Percentiles rank a stretch among this genome's conserved stretches.
Conservation (phyloP, 2,888 invertebrate species). For the Tetrapedia diversipes region DNA sequence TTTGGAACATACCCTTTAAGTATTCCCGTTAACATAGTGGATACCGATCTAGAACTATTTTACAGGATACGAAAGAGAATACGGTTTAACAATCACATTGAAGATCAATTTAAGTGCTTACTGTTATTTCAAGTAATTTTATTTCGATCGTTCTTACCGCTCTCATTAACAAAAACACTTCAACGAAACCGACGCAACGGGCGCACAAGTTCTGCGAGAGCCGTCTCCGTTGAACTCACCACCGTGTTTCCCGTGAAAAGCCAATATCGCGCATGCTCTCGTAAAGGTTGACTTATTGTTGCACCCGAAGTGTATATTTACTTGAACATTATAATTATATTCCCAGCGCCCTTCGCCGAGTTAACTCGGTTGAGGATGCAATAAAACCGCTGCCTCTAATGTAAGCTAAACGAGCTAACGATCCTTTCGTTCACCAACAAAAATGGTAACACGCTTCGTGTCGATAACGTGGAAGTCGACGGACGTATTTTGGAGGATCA, state of each 20-base stretch:
- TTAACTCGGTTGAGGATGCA: constrained; percentile 33
- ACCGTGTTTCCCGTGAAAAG: constrained; percentile 36
- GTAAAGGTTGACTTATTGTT: constrained; percentile 46
- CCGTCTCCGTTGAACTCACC: constrained; percentile 51
- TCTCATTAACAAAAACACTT: constrained; percentile 10
- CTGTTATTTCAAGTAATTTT: not conserved
- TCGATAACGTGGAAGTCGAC: constrained; percentile 2
- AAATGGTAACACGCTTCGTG: not conserved
- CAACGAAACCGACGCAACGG: constrained; percentile 25
- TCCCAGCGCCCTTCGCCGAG: constrained; percentile 13
- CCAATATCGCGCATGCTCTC: constrained; percentile 61
- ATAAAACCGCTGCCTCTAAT: constrained; percentile 8
- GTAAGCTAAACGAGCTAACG: too few species aligned
- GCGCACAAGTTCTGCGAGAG: constrained; percentile 57
- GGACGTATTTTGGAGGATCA: not conserved
- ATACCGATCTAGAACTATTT: constrained; percentile 15
- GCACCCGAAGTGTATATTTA: constrained; percentile 48
- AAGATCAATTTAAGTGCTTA: not conserved
- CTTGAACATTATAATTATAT: constrained; percentile 53
- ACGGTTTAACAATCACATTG: not conserved
- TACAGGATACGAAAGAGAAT: not conserved
- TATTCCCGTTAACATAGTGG: constrained; percentile 59
- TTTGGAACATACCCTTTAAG: constrained; percentile 57
- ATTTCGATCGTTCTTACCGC: not conserved
- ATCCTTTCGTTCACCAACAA: not conserved